Conservation (phyloP, 2,113 vertebrate species). For the Sinocyclocheilus anshuiensis region DNA sequence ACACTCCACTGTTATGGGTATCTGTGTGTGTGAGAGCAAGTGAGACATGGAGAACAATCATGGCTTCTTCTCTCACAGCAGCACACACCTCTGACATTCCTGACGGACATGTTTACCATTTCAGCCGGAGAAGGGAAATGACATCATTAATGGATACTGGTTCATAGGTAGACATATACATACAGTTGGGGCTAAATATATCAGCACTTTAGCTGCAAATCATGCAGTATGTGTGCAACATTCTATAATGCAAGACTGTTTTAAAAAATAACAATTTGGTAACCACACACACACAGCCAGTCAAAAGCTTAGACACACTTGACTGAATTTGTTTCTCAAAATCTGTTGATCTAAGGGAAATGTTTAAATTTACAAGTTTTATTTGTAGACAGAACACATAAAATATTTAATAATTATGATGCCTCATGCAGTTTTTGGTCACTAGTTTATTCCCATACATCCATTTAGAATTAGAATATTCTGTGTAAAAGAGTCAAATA, state of each 20-base stretch:
- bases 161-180: not conserved
- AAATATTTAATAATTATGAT: too few relatives aligned
- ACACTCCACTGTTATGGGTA: not conserved
- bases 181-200: not conserved
- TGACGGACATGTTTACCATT: slow-evolving; percentile 31
- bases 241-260: not conserved
- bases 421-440: too few relatives aligned
- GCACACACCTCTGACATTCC: slow-evolving; percentile 2
- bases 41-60: too few relatives aligned
- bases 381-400: too few relatives aligned
- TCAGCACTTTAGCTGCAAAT: not conserved
- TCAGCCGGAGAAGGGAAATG: slow-evolving; percentile 2
- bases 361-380: too few relatives aligned
- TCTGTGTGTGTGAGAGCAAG: not conserved
- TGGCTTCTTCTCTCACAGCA: not conserved
- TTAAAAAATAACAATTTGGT: too few relatives aligned
- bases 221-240: not conserved
- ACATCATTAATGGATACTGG: not conserved
- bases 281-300: not conserved
- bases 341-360: too few relatives aligned
- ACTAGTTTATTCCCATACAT: too few relatives aligned
- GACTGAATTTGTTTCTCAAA: too few relatives aligned
- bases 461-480: too few relatives aligned
- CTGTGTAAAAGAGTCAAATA: too few relatives aligned
- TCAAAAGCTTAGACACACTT: too few relatives aligned